Evolutionary conservation across 1,140 invertebrate genomes (phyloP), one percentile per base, ranked within the genome.

Genomic region (Octopus sinensis): DNA sequence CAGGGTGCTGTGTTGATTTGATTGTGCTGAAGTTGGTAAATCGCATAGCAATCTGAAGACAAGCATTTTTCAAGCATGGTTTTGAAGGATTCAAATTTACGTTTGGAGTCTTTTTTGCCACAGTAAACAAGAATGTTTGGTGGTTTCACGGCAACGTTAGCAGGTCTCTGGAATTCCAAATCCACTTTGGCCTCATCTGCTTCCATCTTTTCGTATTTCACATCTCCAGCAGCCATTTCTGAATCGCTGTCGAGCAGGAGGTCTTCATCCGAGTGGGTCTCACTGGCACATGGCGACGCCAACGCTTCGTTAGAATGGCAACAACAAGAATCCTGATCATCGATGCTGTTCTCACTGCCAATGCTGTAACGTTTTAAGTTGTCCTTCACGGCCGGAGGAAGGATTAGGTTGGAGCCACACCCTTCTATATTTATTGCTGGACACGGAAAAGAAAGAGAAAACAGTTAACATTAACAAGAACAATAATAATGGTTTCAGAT

Each of bases 101-200:
- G 92, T 75, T 92, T 85, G 87, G 94, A 95, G 86, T 96, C 95
- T 23, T 88, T 87, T 68, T 87, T 87, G 7, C 90, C 90, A 79
- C 95, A 94, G 90, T 95, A 96, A 54, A 96, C 93, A 52, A 96
- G 91, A 82, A 97, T 92, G 91, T 96, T 96, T 5, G 95, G 94
- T 30, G 95, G 95, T 84, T 91, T 96, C 1, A 77, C 51, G n/a
- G 78, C 54, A 30, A 81, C 52, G 4, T 53, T 53, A 3, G 13
- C 13, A 9, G 43, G 4, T 9, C 52, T 6, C 5, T n/a, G 23
- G 17, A 51, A 51, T 77, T n/a, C 17, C 13, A 51, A 43, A 51
- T 51, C 76, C 5, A 10, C 76, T 10, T 53, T 77, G 6, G 52
- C 52, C 17, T 51, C 52, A 9, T 53, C 76, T 17, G 76, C 76